Percentiles rank a stretch among this genome's conserved stretches.
These are phyloP conservation scores for Orchesellides sinensis DNA, from an alignment of 2,888 invertebrate genomes.

Conservation along the genomic window DNA sequence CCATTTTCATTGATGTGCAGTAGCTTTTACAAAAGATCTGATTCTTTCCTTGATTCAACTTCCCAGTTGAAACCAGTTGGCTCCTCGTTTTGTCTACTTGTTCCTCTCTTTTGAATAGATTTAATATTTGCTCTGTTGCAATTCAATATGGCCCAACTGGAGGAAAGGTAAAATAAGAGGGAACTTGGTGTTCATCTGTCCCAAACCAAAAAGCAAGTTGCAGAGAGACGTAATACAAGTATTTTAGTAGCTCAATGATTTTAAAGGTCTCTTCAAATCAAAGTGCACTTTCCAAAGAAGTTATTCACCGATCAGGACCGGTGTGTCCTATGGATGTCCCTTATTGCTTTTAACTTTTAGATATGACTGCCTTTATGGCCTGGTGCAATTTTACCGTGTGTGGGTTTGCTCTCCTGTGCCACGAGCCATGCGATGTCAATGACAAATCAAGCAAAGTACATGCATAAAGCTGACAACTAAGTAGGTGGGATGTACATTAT, in stretches of 20 bases:
- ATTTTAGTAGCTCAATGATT: constrained; percentile 32
- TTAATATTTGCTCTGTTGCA: constrained; percentile 57
- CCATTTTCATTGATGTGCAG: not conserved
- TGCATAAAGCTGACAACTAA: too few species aligned
- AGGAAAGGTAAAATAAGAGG: constrained; percentile 31
- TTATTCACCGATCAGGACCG: constrained; percentile 29
- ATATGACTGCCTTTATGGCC: constrained; percentile 20
- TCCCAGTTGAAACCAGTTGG: not conserved
- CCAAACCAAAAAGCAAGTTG: constrained; percentile 53
- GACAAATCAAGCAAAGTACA: constrained; percentile 32
- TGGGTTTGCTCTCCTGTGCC: too few species aligned
- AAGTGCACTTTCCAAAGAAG: constrained; percentile 17
- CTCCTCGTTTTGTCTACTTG: not conserved
- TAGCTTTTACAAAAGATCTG: not conserved
- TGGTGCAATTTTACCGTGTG: too few species aligned
- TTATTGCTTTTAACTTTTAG: constrained; percentile 17
- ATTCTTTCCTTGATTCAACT: not conserved
- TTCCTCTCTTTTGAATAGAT: not conserved
- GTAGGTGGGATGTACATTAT: constrained; percentile 60
- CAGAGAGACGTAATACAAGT: constrained; percentile 24
- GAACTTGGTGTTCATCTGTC: constrained; percentile 56
- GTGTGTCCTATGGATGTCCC: not conserved
- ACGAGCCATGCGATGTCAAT: constrained; percentile 51
- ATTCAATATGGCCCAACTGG: constrained; percentile 46
- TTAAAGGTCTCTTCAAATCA: constrained; percentile 44